Evolutionary conservation across 2,888 invertebrate genomes (phyloP).

Genomic region (Scaeva pyrastri): DNA sequence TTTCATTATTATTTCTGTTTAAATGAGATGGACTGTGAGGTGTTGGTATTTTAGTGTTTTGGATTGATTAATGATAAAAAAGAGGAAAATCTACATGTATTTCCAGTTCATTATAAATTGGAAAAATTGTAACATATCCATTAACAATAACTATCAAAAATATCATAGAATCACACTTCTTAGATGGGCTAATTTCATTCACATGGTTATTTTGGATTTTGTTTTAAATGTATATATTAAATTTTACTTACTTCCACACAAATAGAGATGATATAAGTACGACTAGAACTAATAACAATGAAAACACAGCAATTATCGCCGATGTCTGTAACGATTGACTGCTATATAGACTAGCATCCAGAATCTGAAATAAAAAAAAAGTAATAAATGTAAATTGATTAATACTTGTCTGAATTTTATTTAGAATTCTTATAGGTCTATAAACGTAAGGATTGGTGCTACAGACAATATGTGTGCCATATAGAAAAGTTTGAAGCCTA

Average conservation of each 20-base stretch:
- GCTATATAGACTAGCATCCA: constrained; percentile 94
- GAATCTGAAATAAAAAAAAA: constrained; percentile 88
- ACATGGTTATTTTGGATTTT: too few species aligned
- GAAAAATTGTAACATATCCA: too few species aligned
- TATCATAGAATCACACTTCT: background rate
- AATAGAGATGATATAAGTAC: constrained; percentile 92
- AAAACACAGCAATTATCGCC: constrained; percentile 92
- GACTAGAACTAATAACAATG: constrained; percentile 90
- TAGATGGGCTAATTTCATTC: background rate
- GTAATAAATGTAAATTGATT: background rate
- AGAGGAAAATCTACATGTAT: background rate
- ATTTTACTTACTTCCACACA: constrained; percentile 93
- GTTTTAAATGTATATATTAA: too few species aligned
- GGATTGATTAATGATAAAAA: background rate
- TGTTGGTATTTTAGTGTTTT: background rate
- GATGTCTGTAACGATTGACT: constrained; percentile 93
- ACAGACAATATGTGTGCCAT: background rate
- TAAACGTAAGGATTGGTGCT: background rate
- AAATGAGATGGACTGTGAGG: background rate
- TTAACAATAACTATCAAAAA: background rate
- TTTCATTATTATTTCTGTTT: background rate
- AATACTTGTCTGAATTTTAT: too few species aligned
- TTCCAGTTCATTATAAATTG: too few species aligned
- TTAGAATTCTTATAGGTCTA: too few species aligned
- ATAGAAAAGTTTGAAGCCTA: constrained; percentile 9